These are phyloP conservation scores for Staurois parvus DNA, from an alignment of 2,797 vertebrate species.

Conservation along the genomic window DNA sequence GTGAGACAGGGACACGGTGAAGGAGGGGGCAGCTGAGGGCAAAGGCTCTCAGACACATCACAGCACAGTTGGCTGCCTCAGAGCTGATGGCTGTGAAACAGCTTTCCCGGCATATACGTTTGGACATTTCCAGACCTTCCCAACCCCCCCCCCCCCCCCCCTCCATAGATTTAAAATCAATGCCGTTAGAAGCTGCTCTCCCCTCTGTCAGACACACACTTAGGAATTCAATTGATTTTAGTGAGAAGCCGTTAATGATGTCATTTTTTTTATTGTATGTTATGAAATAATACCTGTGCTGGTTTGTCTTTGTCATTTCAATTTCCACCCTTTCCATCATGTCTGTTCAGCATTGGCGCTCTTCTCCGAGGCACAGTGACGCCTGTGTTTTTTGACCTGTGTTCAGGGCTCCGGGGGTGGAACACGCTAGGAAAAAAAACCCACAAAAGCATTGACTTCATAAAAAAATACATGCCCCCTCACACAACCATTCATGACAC, in stretches of 20 bases:
- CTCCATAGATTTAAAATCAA: conserved; percentile 44
- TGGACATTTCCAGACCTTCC: conserved; percentile 41
- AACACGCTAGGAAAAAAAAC: no score
- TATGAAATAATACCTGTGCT: conserved; percentile 34
- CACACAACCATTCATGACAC: neutral
- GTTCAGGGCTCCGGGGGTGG: neutral
- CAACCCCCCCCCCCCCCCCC: neutral
- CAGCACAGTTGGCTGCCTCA: conserved; percentile 47
- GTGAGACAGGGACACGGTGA: conserved; percentile 31
- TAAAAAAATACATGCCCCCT: neutral
- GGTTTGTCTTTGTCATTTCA: conserved; percentile 39
- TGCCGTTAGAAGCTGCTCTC: conserved; percentile 41
- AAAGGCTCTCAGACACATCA: conserved; percentile 57
- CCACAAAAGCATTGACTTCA: no score
- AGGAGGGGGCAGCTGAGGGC: conserved; percentile 54
- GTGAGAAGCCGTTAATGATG: conserved; percentile 42
- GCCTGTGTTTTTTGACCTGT: neutral
- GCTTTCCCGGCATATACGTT: conserved; percentile 31
- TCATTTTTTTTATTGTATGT: conserved; percentile 38
- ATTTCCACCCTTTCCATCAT: conserved; percentile 31
- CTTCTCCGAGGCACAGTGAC: neutral
- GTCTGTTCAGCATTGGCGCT: neutral
- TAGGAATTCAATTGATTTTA: conserved; percentile 45
- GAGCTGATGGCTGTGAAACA: conserved; percentile 34
- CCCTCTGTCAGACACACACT: conserved; percentile 41